phyloP scores from a whole-genome alignment of 2,888 invertebrate species.

The Acronicta alni region DNA sequence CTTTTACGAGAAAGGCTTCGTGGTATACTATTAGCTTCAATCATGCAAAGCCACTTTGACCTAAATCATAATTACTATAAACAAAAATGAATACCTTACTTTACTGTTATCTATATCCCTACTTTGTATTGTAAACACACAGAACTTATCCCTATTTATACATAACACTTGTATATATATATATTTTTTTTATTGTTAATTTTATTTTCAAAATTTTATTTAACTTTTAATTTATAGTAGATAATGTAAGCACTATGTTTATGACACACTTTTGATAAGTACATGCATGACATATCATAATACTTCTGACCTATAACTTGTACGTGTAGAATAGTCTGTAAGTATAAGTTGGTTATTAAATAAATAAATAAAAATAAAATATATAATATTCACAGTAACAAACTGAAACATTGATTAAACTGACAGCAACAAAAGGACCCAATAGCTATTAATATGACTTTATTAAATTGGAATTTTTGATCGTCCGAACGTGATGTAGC shows the following conservation, averaged over 20 bases:
- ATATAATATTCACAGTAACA: conserved; percentile 52
- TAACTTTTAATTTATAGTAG: too few species aligned
- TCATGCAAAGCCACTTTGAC: conserved; percentile 27
- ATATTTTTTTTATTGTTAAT: too few species aligned
- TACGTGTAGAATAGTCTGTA: too few species aligned
- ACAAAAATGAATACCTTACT: conserved; percentile 18
- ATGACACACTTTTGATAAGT: too few species aligned
- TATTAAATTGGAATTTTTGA: conserved; percentile 58
- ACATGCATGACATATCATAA: too few species aligned
- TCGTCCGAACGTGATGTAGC: conserved; percentile 43
- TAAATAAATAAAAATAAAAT: too few species aligned
- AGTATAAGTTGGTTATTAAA: too few species aligned
- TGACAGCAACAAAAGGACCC: conserved; percentile 45
- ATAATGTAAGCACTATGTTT: too few species aligned
- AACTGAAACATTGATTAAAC: conserved; percentile 54
- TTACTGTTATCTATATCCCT: background rate
- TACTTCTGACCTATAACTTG: too few species aligned
- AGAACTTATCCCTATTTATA: conserved; percentile 36
- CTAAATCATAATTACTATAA: conserved; percentile 13
- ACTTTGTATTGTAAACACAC: conserved; percentile 28
- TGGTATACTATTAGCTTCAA: conserved; percentile 7
- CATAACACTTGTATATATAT: too few species aligned
- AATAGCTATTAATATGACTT: conserved; percentile 58
- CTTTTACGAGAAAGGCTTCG: conserved; percentile 19
- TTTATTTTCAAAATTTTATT: too few species aligned